Conservation (phyloP, 2,113 vertebrate genomes). For the Thunnus maccoyii region DNA sequence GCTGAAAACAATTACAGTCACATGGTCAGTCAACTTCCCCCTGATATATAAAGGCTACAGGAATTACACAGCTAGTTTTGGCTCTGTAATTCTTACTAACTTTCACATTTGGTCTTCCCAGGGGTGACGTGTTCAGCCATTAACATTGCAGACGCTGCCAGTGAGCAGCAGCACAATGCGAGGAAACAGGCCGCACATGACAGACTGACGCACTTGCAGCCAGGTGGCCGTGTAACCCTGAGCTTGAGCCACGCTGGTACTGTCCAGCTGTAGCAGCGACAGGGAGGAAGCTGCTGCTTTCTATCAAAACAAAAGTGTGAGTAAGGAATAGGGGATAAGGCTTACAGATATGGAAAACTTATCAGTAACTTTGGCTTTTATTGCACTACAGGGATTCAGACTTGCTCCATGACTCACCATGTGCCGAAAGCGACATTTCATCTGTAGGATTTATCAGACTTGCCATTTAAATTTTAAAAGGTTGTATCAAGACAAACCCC, state of each 20-base stretch:
- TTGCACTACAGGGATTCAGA: background rate
- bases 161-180: slow-evolving; percentile 74
- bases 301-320: slow-evolving; percentile 68
- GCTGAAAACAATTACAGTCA: background rate
- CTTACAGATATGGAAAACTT: slow-evolving; percentile 32
- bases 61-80: slow-evolving; percentile 21
- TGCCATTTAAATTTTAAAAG: background rate
- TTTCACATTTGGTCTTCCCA: background rate
- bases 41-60: background rate
- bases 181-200: slow-evolving; percentile 78
- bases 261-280: slow-evolving; percentile 50
- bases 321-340: slow-evolving; percentile 1
- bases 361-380: background rate
- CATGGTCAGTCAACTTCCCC: background rate
- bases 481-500: background rate
- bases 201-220: slow-evolving; percentile 70
- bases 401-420: background rate
- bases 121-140: slow-evolving; percentile 39
- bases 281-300: slow-evolving; percentile 64
- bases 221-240: slow-evolving; percentile 74
- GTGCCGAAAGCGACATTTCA: background rate
- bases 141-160: slow-evolving; percentile 26
- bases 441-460: background rate
- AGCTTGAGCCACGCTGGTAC: slow-evolving; percentile 38
- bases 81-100: background rate